Base-by-base conservation (phyloP, 2,888 invertebrate genomes). In the Drosophila cognata region DNA sequence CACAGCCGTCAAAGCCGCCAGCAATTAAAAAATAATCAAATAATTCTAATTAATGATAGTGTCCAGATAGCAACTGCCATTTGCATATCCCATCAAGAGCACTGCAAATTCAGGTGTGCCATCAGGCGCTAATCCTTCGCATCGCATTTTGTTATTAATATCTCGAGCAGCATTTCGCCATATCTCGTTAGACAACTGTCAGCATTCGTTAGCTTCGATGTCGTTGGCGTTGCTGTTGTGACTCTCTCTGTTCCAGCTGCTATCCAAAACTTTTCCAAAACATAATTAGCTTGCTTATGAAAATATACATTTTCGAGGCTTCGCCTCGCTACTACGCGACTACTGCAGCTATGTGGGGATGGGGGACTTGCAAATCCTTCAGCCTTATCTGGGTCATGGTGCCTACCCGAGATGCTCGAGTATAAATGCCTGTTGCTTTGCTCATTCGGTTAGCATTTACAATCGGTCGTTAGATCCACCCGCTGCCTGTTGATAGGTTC, bases 161-260 rank as follows among this genome's bases (percentile, higher is more conserved):
- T n/a, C 82, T 74, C 60, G 67, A 63, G 62, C 62, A 55, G 69
- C 60, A 70, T 64, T 81, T 58, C 28, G 38, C 59, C 74, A 68
- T 84, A 84, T 89, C 89, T 89, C 81, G 72, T 87, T 87, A 85
- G 83, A 77, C 90, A 88, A 88, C 90, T 88, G 87, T 88, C 87
- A 88, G 74, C 67, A 88, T 88, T 88, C 73, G 88, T 89, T 90
- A 82, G 46, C 46, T 28, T 46, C 46, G 25, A 8, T 46, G 46
- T 74, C 82, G 52, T 38, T 57, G 63, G 61, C 60, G 53, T 57
- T 71, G 50, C 48, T 63, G 38, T 25, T 38, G 21, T 16, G 29
- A 33, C 29, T 35, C 56, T 36, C 78, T 86, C 55, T 31, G 63
- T 67, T 85, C 90, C 90, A 90, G 85, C 85, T 89, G 85, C 46